Evolutionary conservation across 2,888 invertebrate species (phyloP).

Genomic region (Harpagoxenus sublaevis): DNA sequence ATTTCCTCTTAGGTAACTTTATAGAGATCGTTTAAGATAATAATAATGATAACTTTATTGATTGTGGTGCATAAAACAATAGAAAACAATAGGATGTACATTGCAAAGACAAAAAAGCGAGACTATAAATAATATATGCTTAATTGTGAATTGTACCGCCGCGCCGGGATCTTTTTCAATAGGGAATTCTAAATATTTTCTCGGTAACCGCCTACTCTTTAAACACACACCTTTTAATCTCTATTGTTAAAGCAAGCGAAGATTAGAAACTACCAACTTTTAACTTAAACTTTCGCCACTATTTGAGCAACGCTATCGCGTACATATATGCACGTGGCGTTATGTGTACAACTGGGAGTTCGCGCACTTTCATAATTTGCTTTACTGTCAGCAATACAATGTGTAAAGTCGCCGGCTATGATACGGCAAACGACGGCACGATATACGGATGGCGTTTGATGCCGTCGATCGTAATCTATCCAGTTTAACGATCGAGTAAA

Average conservation of each 20-base stretch:
- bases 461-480: conserved; percentile 34
- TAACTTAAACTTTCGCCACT: conserved; percentile 4
- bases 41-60: not conserved
- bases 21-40: not conserved
- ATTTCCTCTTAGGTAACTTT: not conserved
- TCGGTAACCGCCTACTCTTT: not conserved
- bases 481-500: conserved; percentile 45
- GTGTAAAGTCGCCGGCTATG: conserved; percentile 32
- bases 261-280: not conserved
- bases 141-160: not conserved
- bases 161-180: not conserved
- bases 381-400: conserved; percentile 16
- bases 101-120: not conserved
- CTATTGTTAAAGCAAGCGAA: not conserved
- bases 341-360: not conserved
- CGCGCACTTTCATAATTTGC: conserved; percentile 30
- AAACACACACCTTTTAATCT: not conserved
- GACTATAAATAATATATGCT: not conserved
- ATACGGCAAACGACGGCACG: not conserved
- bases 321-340: not conserved
- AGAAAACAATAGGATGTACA: not conserved
- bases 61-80: not conserved
- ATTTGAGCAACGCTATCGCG: not conserved
- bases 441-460: conserved; percentile 21
- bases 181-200: not conserved